These are phyloP conservation scores for Geophilus truncorum DNA, from an alignment of 2,888 invertebrate species.

Conservation along the genomic window DNA sequence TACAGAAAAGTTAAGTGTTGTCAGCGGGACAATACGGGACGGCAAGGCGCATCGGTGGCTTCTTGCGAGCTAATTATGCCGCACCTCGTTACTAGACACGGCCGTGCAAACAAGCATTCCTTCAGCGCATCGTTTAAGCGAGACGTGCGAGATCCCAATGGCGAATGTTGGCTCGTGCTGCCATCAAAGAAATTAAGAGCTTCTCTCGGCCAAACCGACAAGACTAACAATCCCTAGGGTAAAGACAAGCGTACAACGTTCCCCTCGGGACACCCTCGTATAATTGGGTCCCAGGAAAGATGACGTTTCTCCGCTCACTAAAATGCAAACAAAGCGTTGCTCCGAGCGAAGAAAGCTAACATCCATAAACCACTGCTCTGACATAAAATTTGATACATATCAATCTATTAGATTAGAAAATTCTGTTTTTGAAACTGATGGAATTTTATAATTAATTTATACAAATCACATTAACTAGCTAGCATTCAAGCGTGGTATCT, in stretches of 20 bases:
- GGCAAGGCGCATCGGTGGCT: background rate
- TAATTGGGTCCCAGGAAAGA: background rate
- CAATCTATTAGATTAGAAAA: background rate
- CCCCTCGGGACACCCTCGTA: background rate
- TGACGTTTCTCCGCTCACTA: background rate
- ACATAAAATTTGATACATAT: background rate
- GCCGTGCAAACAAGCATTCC: background rate
- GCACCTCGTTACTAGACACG: background rate
- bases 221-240: constrained; percentile 2
- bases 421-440: background rate
- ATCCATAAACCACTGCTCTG: background rate
- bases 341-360: background rate
- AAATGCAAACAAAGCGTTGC: constrained; percentile 3
- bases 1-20: background rate
- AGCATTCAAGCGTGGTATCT: no score
- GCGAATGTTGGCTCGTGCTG: background rate
- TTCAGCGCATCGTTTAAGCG: background rate
- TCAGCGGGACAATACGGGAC: background rate
- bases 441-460: background rate
- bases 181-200: constrained; percentile 5
- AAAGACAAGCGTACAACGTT: background rate
- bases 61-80: background rate
- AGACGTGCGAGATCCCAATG: background rate
- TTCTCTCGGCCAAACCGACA: background rate
- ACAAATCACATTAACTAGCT: no score